Conservation (phyloP, 2,797 vertebrate genomes). For the Hypotaenidia philippensis region DNA sequence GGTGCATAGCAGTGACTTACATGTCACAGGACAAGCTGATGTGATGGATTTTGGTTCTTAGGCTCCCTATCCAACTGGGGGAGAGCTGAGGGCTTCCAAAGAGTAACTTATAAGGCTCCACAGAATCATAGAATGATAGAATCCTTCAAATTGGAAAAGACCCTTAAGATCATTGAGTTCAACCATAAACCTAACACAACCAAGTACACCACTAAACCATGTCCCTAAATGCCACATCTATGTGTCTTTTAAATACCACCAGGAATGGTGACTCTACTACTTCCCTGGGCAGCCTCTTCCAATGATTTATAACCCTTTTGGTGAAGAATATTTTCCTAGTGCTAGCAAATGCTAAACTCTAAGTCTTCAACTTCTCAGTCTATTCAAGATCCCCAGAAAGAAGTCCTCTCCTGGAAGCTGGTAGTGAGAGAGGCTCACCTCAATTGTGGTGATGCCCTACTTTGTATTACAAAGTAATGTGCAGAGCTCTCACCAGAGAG, state of each 20-base stretch:
- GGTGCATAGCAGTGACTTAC: not conserved
- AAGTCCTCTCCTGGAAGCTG: not conserved
- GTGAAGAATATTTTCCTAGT: too few relatives aligned
- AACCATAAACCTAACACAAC: too few relatives aligned
- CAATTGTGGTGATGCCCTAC: not conserved
- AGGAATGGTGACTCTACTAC: too few relatives aligned
- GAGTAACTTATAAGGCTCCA: not conserved
- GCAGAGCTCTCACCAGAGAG: not conserved
- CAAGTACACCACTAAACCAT: too few relatives aligned
- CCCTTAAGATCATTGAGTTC: too few relatives aligned
- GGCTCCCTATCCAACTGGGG: not conserved
- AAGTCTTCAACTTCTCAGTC: not conserved
- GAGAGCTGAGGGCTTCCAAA: not conserved
- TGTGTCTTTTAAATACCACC: too few relatives aligned
- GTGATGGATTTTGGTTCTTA: not conserved
- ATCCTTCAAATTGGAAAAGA: too few relatives aligned
- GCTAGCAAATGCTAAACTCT: not conserved
- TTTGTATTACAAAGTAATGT: not conserved
- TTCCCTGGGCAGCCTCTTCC: too few relatives aligned
- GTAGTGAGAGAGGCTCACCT: not conserved
- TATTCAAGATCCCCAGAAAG: not conserved
- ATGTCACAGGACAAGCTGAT: not conserved
- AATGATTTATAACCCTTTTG: too few relatives aligned
- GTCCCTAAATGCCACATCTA: too few relatives aligned
- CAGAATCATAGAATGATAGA: not conserved